Base-by-base conservation (phyloP, 1,140 invertebrate species). In the Reticulitermes speratus region DNA sequence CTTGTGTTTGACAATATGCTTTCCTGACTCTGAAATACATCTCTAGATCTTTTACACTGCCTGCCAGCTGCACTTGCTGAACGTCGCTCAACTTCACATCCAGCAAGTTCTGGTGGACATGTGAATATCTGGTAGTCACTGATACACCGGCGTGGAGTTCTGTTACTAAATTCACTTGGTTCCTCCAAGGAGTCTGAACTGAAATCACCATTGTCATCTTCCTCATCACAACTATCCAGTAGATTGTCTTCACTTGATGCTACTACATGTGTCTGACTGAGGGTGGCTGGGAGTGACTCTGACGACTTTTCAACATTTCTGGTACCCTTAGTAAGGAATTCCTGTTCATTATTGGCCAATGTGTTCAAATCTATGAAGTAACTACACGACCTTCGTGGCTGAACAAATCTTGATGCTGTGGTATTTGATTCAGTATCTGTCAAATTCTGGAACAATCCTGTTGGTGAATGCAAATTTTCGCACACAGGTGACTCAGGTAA, bases 101-200 rank as follows among this genome's bases (percentile, higher is more conserved):
- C 65, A 75, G n/a, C 65, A 8, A 75, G 14, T 52, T 52, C 44
- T 55, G 83, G 45, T 30, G 44, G 83, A 45, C 45, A 48, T 55
- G 45, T 91, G 87, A 95, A 95, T 65, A 97, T 95, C 89, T 96
- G 95, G 89, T 96, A 96, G 88, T 96, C 95, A 16, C 95, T 96
- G 45, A 95, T 92, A 86, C 95, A 95, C 83, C 95, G 90, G 85
- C 95, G 91, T 0, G 95, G 92, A 32, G 90, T 87, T 92, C 91
- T 88, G 92, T 92, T 83, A 93, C 93, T 87, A 88, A 92, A 93
- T 25, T 94, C 90, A 88, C 93, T 93, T 88, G 94, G 95, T 85
- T 95, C 94, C 90, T 96, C 95, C 38, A 96, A 90, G 2, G 95
- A 96, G 91, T 96, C 95, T 23, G 95, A 95, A 85, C 95, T 96